Percentiles rank a stretch among this genome's conserved stretches.
phyloP scores from a whole-genome alignment of 1,140 invertebrate genomes.

The Ladona fulva region DNA sequence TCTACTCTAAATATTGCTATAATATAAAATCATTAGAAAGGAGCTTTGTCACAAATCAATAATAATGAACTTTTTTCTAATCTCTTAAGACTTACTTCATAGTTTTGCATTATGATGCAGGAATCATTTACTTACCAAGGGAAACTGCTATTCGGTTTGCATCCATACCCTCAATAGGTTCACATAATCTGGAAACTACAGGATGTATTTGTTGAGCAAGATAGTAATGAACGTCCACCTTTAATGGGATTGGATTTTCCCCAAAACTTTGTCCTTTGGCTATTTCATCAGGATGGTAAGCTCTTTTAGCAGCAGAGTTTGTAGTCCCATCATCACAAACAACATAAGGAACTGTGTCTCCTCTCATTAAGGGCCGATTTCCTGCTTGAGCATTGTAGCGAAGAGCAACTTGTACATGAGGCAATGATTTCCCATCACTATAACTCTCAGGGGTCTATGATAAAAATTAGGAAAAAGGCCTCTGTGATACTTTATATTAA shows the following conservation, averaged over 20 bases:
- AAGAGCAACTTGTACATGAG: constrained; percentile 89
- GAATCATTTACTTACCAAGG: constrained; percentile 49
- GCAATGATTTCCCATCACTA: constrained; percentile 68
- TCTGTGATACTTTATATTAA: too few relatives aligned
- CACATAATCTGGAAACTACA: constrained; percentile 86
- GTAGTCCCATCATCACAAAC: constrained; percentile 83
- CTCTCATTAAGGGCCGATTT: constrained; percentile 75
- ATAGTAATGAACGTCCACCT: constrained; percentile 77
- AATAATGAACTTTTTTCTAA: too few relatives aligned
- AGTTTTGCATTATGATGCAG: not conserved
- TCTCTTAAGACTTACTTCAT: too few relatives aligned
- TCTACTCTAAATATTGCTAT: too few relatives aligned
- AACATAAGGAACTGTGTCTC: constrained; percentile 92
- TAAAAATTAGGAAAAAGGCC: constrained; percentile 12
- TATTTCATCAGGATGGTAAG: constrained; percentile 85
- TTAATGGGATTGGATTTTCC: constrained; percentile 50
- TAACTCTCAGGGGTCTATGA: constrained; percentile 68
- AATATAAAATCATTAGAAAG: too few relatives aligned
- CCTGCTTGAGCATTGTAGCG: constrained; percentile 65
- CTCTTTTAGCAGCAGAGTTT: constrained; percentile 79
- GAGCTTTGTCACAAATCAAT: too few relatives aligned
- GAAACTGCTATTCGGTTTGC: constrained; percentile 79
- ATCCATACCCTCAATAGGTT: constrained; percentile 92
- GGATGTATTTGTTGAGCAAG: constrained; percentile 84
- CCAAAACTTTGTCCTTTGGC: constrained; percentile 40